Evolutionary conservation across 2,113 vertebrate species (phyloP).

Genomic region (Lagopus muta): DNA sequence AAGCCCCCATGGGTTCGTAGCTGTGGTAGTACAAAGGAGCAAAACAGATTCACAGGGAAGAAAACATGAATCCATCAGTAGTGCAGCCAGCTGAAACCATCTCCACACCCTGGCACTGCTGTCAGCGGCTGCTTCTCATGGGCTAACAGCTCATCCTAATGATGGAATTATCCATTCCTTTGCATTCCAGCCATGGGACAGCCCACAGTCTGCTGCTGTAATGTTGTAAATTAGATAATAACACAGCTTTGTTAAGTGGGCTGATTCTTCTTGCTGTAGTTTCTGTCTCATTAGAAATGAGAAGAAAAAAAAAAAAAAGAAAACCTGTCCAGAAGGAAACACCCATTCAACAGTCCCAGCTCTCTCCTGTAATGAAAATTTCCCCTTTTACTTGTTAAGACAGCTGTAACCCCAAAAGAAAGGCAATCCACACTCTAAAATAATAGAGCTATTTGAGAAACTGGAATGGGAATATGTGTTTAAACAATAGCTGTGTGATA

Average conservation of each 20-base stretch:
- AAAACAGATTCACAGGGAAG: not conserved
- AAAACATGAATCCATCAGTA: not conserved
- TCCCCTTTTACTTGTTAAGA: not conserved
- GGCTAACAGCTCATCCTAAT: not conserved
- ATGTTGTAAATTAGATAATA: slow-evolving; percentile 16
- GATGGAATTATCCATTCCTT: not conserved
- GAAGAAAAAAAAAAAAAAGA: not conserved
- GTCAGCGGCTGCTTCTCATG: not conserved
- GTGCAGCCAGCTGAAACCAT: not conserved
- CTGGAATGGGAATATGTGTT: not conserved
- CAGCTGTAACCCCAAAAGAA: not conserved
- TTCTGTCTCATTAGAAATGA: slow-evolving; percentile 35
- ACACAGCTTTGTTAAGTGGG: slow-evolving; percentile 1
- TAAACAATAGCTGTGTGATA: slow-evolving; percentile 4
- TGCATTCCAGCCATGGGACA: not conserved
- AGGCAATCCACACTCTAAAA: not conserved
- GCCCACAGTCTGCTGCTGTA: not conserved
- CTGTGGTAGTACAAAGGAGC: not conserved
- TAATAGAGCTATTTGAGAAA: not conserved
- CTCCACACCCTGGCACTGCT: not conserved
- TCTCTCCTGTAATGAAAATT: not conserved
- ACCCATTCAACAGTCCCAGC: not conserved
- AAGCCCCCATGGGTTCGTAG: not conserved
- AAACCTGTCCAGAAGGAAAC: not conserved
- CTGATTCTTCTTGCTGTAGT: slow-evolving; percentile 35